Percentiles rank a stretch among this genome's conserved stretches.
Evolutionary conservation across 64 coral and sea anemone genomes (phyloP).

Genomic region (Anthopleura sola): DNA sequence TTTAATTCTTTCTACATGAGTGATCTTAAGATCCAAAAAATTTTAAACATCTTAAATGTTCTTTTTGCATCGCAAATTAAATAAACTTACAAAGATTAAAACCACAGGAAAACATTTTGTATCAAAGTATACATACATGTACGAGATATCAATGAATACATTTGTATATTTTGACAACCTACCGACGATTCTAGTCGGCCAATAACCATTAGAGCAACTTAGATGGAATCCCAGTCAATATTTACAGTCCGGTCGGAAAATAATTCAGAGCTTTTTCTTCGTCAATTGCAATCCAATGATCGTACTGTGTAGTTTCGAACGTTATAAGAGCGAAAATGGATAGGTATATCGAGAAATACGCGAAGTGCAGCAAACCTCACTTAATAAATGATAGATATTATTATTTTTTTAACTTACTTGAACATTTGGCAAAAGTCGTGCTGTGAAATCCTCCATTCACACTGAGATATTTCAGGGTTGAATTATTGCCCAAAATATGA

Average conservation of each 20-base stretch:
- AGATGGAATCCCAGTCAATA: not conserved
- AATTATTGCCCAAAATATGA: not conserved
- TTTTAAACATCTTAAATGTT: not conserved
- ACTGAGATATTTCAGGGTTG: not conserved
- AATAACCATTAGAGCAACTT: not conserved
- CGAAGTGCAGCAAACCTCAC: not conserved
- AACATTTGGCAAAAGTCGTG: not conserved
- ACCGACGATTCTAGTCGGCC: not conserved
- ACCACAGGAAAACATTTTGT: not conserved
- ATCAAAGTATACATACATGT: not conserved
- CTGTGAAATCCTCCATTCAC: slow-evolving; percentile 8
- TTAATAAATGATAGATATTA: not conserved
- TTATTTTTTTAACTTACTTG: slow-evolving; percentile 12
- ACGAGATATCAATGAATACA: not conserved
- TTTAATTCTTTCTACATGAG: not conserved
- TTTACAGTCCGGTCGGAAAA: not conserved
- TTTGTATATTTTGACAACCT: not conserved
- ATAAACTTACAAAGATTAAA: not conserved
- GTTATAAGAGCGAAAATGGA: not conserved
- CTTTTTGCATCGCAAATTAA: not conserved
- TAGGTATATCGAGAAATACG: not conserved
- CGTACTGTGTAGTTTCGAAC: not conserved
- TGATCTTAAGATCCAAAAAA: not conserved
- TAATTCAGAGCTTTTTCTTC: not conserved
- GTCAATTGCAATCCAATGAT: not conserved